phyloP scores from a whole-genome alignment of 2,888 invertebrate genomes.

The Drosophila demipolita region DNA sequence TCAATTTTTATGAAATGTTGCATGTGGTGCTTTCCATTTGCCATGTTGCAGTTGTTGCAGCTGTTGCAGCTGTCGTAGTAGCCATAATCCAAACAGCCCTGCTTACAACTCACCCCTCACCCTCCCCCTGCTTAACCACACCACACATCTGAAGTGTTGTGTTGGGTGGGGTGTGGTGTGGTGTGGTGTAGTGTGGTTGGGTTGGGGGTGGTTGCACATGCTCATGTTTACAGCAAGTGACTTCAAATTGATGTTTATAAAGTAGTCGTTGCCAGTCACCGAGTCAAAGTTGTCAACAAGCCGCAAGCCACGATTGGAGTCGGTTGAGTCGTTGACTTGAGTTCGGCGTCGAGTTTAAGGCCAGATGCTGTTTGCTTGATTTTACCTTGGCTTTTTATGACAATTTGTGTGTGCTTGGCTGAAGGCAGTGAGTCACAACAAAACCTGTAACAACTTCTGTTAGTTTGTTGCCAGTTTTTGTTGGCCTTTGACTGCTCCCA shows the following conservation, averaged over 20 bases:
- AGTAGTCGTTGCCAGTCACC: slow-evolving; percentile 58
- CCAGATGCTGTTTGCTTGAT: slow-evolving; percentile 62
- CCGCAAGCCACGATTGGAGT: slow-evolving; percentile 59
- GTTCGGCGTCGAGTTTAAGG: slow-evolving; percentile 26
- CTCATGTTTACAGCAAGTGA: slow-evolving; percentile 32
- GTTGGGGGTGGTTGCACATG: slow-evolving; percentile 1
- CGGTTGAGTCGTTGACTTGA: slow-evolving; percentile 20
- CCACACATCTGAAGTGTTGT: slow-evolving; percentile 2
- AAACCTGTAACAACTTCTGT: slow-evolving; percentile 8
- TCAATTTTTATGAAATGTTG: slow-evolving; percentile 70
- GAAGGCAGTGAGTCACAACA: slow-evolving; percentile 6
- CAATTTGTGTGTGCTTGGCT: slow-evolving; percentile 38
- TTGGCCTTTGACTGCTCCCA: slow-evolving; percentile 36
- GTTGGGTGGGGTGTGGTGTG: not conserved
- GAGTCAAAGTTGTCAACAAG: slow-evolving; percentile 67
- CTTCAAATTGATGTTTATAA: slow-evolving; percentile 66
- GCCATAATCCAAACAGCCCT: not conserved
- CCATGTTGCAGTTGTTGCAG: slow-evolving; percentile 57
- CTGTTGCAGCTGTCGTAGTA: slow-evolving; percentile 53
- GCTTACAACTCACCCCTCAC: not conserved
- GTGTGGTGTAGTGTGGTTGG: not conserved
- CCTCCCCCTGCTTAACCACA: not conserved
- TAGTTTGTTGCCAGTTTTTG: slow-evolving; percentile 21
- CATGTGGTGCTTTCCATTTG: slow-evolving; percentile 38
- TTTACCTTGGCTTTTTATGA: slow-evolving; percentile 64